A percentile compares a stretch with the other conserved stretches of the same genome.
These are phyloP conservation scores for Melitaea cinxia DNA, from an alignment of 1,140 invertebrate species.

Conservation along the genomic window DNA sequence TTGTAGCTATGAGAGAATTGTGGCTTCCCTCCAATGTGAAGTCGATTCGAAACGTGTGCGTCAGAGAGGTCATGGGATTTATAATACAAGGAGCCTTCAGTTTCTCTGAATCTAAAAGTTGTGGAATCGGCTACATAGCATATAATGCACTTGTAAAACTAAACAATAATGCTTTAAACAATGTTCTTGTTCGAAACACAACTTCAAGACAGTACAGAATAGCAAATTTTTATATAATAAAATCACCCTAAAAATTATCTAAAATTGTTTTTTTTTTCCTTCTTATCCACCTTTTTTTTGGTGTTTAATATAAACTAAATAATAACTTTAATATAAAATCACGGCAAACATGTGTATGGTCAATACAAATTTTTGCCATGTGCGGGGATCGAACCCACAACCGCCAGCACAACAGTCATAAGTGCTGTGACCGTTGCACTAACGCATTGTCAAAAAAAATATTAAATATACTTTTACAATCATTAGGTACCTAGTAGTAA, in stretches of 20 bases:
- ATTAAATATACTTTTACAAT: no score
- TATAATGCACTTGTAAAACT: slow-evolving; percentile 81
- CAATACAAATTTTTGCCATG: no score
- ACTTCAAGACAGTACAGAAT: slow-evolving; percentile 64
- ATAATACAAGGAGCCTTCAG: slow-evolving; percentile 86
- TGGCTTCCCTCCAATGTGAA: slow-evolving; percentile 84
- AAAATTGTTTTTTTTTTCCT: slow-evolving; percentile 1
- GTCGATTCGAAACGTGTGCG: slow-evolving; percentile 84
- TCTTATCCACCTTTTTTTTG: no score
- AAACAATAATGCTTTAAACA: slow-evolving; percentile 50
- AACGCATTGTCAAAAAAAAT: no score
- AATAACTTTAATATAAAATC: no score
- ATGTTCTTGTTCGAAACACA: slow-evolving; percentile 63
- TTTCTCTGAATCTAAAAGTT: slow-evolving; percentile 84
- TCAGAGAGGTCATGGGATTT: slow-evolving; percentile 88
- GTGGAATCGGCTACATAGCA: slow-evolving; percentile 87
- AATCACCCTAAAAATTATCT: slow-evolving; percentile 18
- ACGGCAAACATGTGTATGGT: no score
- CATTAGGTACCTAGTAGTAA: no score
- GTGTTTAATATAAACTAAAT: no score
- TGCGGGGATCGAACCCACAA: no score
- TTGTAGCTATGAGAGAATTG: slow-evolving; percentile 84
- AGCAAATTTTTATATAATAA: slow-evolving; percentile 57
- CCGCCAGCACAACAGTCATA: no score
- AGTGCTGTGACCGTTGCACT: no score